These are phyloP conservation scores for Plagodis pulveraria DNA, from an alignment of 2,888 invertebrate species.

Conservation along the genomic window DNA sequence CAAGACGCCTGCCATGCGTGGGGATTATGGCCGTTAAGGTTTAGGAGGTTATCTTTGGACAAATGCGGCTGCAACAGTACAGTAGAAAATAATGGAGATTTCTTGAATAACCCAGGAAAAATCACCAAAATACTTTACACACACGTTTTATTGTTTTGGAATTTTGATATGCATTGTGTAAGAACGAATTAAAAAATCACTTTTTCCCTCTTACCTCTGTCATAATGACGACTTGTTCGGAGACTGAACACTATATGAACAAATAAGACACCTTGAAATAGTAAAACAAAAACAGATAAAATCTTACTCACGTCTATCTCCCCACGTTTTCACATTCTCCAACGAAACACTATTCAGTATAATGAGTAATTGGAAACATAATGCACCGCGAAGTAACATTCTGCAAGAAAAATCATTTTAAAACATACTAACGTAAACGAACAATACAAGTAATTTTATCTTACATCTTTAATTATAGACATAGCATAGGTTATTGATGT, in stretches of 20 bases:
- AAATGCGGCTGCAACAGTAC: too few relatives aligned
- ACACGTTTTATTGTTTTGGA: too few relatives aligned
- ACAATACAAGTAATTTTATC: slow-evolving; percentile 14
- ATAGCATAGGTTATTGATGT: not conserved
- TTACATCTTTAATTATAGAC: slow-evolving; percentile 21
- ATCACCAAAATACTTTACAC: too few relatives aligned
- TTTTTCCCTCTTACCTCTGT: too few relatives aligned
- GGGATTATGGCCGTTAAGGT: too few relatives aligned
- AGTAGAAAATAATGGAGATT: too few relatives aligned
- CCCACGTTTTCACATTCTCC: slow-evolving; percentile 56
- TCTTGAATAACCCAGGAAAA: too few relatives aligned
- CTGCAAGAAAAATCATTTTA: slow-evolving; percentile 44
- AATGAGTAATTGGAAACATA: slow-evolving; percentile 54
- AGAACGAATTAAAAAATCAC: too few relatives aligned
- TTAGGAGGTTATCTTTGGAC: too few relatives aligned
- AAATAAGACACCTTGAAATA: not conserved
- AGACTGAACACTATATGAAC: not conserved
- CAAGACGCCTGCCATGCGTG: too few relatives aligned
- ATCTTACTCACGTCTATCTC: slow-evolving; percentile 62
- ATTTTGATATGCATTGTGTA: too few relatives aligned
- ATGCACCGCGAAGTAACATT: slow-evolving; percentile 50
- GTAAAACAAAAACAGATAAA: slow-evolving; percentile 2
- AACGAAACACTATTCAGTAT: slow-evolving; percentile 52
- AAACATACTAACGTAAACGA: not conserved
- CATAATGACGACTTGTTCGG: not conserved